Evolutionary conservation across 23 tunicate species (phyloP), one percentile per base, ranked within the genome.

Genomic region (Trididemnum clinides): DNA sequence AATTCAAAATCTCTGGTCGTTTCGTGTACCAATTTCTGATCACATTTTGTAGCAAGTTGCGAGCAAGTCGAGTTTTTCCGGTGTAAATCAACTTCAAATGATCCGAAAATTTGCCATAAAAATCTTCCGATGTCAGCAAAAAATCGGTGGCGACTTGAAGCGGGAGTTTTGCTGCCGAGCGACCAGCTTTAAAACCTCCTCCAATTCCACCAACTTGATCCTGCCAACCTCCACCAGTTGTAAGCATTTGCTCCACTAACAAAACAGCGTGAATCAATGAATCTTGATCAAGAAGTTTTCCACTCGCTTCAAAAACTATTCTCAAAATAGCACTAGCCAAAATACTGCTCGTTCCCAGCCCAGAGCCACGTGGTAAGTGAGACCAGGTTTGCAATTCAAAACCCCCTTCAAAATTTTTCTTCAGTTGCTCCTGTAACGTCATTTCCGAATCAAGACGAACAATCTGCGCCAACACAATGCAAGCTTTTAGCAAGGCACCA

Each of bases 201-300:
- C 85, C 44, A 62, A 89, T 15, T 22, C 98, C 98, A 31, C 98
- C 98, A 15, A 94, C 94, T 75, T 94, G 98, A 37, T 94, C 98
- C 49, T 94, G 98, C 98, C 98, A 94, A 1, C 98, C 98, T 21
- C 91, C 91, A 51, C 98, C 98, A 1, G 98, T 94, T 31, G 98
- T 94, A 28, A 94, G 80, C 90, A 94, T 85, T 76, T 94, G 98
- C 51, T 94, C 98, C 19, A 85, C 90, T 33, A 94, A 7, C 23
- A 94, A 73, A 57, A 94, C 98, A 33, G 98, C 87, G 66, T 94
- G 94, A 34, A 94, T 76, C 15, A 94, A 20, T 26, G 95, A 85
- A 65, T 82, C 62, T 0, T 33, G 25, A 57, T 94, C 98, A 0
- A 74, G 82, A 64, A 63, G 50, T 19, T 18, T 32, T 6, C 94